phyloP scores from a whole-genome alignment of 2,888 invertebrate genomes.

The Amphipoea lucens region DNA sequence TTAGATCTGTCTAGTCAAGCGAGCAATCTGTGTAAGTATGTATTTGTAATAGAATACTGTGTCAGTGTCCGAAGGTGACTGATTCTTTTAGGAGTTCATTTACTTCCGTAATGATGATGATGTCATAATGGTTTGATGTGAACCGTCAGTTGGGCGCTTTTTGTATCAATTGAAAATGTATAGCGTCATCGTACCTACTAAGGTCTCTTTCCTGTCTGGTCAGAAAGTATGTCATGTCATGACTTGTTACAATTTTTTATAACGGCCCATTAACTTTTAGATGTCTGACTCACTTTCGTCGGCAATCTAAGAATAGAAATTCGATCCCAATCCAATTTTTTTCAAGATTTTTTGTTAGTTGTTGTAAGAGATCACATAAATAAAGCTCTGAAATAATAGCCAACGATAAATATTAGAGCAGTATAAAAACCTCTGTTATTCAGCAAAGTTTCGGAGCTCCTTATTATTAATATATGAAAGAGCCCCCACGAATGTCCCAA shows the following conservation, averaged over 20 bases:
- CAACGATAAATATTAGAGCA: constrained; percentile 54
- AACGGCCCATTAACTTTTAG: constrained; percentile 63
- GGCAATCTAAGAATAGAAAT: constrained; percentile 9
- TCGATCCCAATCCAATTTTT: constrained; percentile 18
- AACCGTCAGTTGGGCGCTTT: constrained; percentile 73
- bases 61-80: constrained; percentile 50
- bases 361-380: constrained; percentile 26
- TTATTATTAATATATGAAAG: constrained; percentile 45
- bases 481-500: constrained; percentile 28
- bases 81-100: constrained; percentile 56
- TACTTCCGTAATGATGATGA: constrained; percentile 58
- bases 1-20: constrained; percentile 32
- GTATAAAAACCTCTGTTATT: constrained; percentile 42
- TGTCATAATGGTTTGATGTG: constrained; percentile 62
- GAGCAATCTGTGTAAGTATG: constrained; percentile 34
- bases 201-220: constrained; percentile 72
- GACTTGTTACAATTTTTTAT: constrained; percentile 60
- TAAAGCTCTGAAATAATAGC: constrained; percentile 36
- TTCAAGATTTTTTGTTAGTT: background rate
- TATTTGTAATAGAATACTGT: constrained; percentile 43
- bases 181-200: constrained; percentile 69
- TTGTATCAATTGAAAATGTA: constrained; percentile 68
- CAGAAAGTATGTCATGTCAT: constrained; percentile 68
- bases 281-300: constrained; percentile 37
- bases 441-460: constrained; percentile 37